Base-by-base conservation (phyloP, 35 echinoderm and acorn worm species). In the Strongylocentrotus purpuratus region DNA sequence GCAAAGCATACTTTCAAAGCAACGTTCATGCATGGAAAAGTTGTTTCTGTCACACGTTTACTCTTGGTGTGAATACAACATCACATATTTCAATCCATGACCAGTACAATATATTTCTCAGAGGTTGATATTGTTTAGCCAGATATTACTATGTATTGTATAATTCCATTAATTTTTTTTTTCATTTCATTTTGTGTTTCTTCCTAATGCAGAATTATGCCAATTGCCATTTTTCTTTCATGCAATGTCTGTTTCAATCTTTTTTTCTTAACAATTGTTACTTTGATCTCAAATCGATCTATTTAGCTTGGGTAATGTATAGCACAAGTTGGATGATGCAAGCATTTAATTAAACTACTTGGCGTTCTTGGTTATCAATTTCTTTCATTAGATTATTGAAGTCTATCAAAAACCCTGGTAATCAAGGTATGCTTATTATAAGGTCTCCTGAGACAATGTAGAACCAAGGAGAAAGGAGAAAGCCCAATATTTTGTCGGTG, bases 171-270 rank as follows among this genome's bases (percentile, higher is more conserved):
- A 28, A 10, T 41, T 78, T 78, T 78, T 28, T 78, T 78, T 78
- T 78, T 78, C 65, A 78, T 78, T 78, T 78, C 65, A 78, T 78
- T 55, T 78, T 78, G 65, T 78, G 65, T 78, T 78, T 78, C 65
- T 78, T 78, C 65, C 65, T 78, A 78, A 78, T 78, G 65, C 65
- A 78, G 65, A 78, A 78, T n/a, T 78, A 78, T 78, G 65, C 65
- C 65, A 78, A 78, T 78, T 78, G 65, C 65, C 65, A 78, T 78
- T 78, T 78, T 78, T 78, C 65, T 78, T 78, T 78, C 65, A 78
- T 78, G 65, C 65, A 78, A 78, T 78, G 65, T 78, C 65, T 78
- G 65, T 78, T 78, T 78, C 65, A 78, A 28, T 78, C n/a, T 22
- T 28, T 70, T 70, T 65, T 70, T 78, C 15, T 55, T 55, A 4